Evolutionary conservation across 2,797 vertebrate genomes (phyloP).

Genomic region (Spea hammondii): DNA sequence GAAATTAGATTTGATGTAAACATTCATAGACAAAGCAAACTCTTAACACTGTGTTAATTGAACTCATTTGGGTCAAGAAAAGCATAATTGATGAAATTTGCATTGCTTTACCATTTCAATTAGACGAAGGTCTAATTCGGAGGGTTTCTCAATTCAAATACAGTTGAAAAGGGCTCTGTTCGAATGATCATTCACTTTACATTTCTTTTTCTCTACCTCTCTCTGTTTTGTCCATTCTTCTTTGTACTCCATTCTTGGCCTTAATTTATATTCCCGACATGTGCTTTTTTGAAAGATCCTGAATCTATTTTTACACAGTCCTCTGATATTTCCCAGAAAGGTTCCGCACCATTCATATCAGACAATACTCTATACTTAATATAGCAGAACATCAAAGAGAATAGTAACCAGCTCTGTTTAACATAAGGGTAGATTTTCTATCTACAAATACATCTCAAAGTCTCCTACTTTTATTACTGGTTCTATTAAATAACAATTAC

Average conservation of each 20-base stretch:
- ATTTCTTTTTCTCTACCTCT: not conserved
- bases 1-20: not conserved
- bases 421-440: not conserved
- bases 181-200: slow-evolving; percentile 2
- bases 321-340: slow-evolving; percentile 10
- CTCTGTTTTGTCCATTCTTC: slow-evolving; percentile 1
- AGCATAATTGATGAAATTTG: slow-evolving; percentile 2
- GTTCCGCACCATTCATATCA: not conserved
- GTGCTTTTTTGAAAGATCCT: slow-evolving; percentile 4
- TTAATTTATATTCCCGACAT: not conserved
- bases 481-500: too few relatives aligned
- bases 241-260: not conserved
- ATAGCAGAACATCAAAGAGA: not conserved
- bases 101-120: slow-evolving; percentile 4
- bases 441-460: too few relatives aligned
- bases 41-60: not conserved
- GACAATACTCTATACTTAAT: not conserved
- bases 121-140: not conserved
- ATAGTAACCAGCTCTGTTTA: not conserved
- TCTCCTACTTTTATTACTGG: too few relatives aligned
- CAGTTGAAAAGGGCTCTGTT: not conserved
- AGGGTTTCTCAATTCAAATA: not conserved
- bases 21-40: not conserved
- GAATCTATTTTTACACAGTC: not conserved
- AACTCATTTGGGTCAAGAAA: not conserved